Evolutionary conservation across 2,888 invertebrate genomes (phyloP), one percentile per base, ranked within the genome.

Genomic region (Notodonta dromedarius): DNA sequence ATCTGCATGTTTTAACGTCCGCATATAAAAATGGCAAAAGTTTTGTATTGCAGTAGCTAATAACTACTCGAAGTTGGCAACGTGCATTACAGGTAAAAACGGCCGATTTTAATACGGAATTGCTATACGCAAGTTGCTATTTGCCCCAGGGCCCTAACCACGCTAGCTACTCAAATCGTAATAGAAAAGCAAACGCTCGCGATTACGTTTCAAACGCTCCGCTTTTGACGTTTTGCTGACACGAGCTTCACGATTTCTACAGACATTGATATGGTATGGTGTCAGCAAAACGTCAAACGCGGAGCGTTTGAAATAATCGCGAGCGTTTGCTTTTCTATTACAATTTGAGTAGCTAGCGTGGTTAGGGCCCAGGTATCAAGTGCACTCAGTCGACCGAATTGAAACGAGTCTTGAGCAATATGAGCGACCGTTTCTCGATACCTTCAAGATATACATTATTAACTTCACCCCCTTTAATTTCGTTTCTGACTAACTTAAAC

Each of bases 71-170:
- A 78, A 80, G 80, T 85, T 82, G 73, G 78, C 80, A 86, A 82
- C 84, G 73, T 82, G 78, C 80, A 85, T 85, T 85, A 84, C 79
- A 73, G 70, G 74, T 77, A 76, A 79, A 79, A 81, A 82, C 79
- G 72, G 79, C 81, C 76, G 80, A 71, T 72, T 77, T 79, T 78
- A 77, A 78, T 82, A 85, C 79, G 85, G 84, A 86, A 88, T 88
- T 87, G 87, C 85, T 88, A 88, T 91, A 89, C 89, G 87, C 87
- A 86, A 88, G 87, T 87, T 86, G 77, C 85, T 75, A 77, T 85
- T 83, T 81, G 80, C 81, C 77, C 77, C 78, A n/a, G n/a, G n/a
- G n/a, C n/a, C n/a, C n/a, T n/a, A n/a, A n/a, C n/a, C n/a, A n/a
- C n/a, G n/a, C n/a, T n/a, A n/a, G n/a, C n/a, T n/a, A n/a, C n/a